Base-by-base conservation (phyloP, 1,140 invertebrate genomes). In the Lerema accius region DNA sequence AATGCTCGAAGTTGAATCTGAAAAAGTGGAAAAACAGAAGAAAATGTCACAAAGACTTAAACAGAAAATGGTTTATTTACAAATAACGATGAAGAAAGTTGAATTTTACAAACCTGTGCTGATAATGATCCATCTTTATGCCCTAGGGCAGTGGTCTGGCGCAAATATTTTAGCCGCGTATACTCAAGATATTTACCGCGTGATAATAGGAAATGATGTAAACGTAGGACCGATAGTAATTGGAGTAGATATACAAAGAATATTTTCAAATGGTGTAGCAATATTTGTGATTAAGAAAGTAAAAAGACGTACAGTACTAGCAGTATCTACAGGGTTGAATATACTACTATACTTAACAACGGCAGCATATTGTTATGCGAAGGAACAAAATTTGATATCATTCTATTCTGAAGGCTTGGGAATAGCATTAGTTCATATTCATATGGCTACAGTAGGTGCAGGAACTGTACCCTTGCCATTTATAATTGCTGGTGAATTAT, bases 401-500 rank as follows among this genome's bases (percentile, higher is more conserved):
- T 49, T 43, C 53, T 14, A 49, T 63, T 23, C 23, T 23, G 2
- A 2, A 3, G 6, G 23, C 3, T 51, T 76, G 45, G 69, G 69
- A 4, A 55, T 71, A 1, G 2, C 67, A 4, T 50, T 76, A 19
- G 39, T 76, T 6, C 65, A 76, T 53, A 26, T 69, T 0, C 46
- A 69, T 10, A 76, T 72, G 58, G 60, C 76, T 14, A 55, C 73
- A 9, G 45, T 79, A 51, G 69, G 65, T 7, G 65, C 62, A 9
- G 76, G 76, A 0, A 69, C 61, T 15, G 32, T 79, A 5, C 70
- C 76, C 0, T 16, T 79, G 9, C 35, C 48, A 7, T 69, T 65
- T 15, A 71, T 76, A 4, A 63, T 78, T 9, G 60, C 67, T 59
- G 73, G 76, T 3, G 76, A 78, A 37, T 13, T 78, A 32, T 76